These are phyloP conservation scores for Microtus montanus DNA, from an alignment of 2,113 vertebrate genomes.

Conservation along the genomic window DNA sequence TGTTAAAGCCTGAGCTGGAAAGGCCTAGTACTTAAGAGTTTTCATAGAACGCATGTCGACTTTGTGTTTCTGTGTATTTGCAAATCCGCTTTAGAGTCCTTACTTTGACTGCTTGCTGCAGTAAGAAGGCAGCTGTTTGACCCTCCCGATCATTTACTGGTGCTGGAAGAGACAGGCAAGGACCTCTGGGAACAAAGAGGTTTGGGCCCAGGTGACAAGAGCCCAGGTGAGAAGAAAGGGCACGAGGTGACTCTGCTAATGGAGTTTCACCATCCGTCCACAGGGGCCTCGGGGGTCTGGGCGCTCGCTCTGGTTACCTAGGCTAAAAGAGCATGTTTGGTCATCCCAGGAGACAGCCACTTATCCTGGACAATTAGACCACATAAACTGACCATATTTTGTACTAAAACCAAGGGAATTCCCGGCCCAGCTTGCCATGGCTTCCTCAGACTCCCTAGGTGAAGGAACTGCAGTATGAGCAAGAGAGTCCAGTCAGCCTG, in stretches of 20 bases:
- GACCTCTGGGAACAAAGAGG: constrained; percentile 16
- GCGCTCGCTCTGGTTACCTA: not conserved
- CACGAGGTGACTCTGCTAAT: constrained; percentile 60
- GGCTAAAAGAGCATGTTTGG: constrained; percentile 74
- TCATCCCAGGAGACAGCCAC: constrained; percentile 46
- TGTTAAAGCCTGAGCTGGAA: not conserved
- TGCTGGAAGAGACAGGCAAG: not conserved
- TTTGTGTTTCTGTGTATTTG: not conserved
- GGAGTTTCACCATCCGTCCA: not conserved
- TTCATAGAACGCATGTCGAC: accelerated
- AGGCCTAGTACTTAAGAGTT: accelerated
- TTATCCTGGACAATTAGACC: constrained; percentile 77
- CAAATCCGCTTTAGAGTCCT: not conserved
- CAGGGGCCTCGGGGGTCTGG: constrained; percentile 3
- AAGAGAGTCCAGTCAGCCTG: accelerated
- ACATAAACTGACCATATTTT: constrained; percentile 76
- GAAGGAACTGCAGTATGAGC: not conserved
- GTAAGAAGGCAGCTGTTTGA: not conserved
- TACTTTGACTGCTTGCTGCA: no score
- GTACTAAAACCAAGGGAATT: constrained; percentile 72
- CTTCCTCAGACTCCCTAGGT: not conserved
- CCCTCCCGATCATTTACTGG: not conserved
- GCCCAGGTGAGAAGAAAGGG: constrained; percentile 63
- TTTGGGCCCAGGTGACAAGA: not conserved
- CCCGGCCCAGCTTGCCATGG: not conserved